Base-by-base conservation (phyloP, 2,888 invertebrate genomes). In the Hirtodrosophila duncani region DNA sequence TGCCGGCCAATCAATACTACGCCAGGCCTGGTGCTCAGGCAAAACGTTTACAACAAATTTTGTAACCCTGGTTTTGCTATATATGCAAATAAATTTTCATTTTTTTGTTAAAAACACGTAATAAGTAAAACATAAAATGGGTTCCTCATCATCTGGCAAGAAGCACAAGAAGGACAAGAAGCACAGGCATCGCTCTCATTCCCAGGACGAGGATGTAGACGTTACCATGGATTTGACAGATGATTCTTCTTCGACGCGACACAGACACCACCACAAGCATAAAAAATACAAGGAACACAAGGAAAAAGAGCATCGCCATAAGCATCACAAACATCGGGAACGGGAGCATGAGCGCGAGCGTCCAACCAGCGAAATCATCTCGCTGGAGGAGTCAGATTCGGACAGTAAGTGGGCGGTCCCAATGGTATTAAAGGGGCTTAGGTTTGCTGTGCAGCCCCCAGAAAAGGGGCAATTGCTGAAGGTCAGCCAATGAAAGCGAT, bases 81-180 rank as follows among this genome's bases (percentile, higher is more conserved):
- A 26, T 31, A 17, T 33, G 43, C 31, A 46, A 56, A 60, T 63
- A 56, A 50, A 67, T 57, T 63, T 63, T 50, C 55, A 51, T 65
- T 37, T 33, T 41, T 42, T 38, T 52, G 38, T 51, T 39, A 34
- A 50, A 52, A 27, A 20, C 7, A 42, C 6, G 8, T n/a, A 38
- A 3, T 30, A 30, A 36, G n/a, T n/a, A n/a, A 17, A 30, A 11
- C 9, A 43, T 38, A 75, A 58, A 65, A 87, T 87, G 87, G 87
- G 87, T 20, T 86, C 85, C 4, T 82, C 83, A 2, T 83, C 87
- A 2, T 78, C 80, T n/a, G 81, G 81, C 2, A 87, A 87, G 63
- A 87, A 87, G 44, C 85, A 86, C 46, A 86, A 87, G 45, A 85
- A 84, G 45, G 87, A 87, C 5, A 85, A 83, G 18, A 86, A 86